phyloP scores from a whole-genome alignment of 2,888 invertebrate species.

The Cosmopolites sordidus region DNA sequence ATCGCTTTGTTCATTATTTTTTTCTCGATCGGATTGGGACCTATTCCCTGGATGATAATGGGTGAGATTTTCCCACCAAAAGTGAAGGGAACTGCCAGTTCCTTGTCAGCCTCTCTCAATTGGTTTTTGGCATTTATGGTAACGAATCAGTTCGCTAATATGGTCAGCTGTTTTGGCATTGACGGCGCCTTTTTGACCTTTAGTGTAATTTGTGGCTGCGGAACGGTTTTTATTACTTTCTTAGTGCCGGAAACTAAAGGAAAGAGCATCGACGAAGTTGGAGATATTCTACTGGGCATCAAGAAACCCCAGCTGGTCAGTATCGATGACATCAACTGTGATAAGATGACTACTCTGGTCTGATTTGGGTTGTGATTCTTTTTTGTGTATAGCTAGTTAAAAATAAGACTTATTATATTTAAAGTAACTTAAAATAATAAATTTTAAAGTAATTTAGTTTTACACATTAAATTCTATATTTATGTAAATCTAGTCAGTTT shows the following conservation, averaged over 20 bases:
- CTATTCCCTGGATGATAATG: slow-evolving; percentile 69
- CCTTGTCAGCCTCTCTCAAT: slow-evolving; percentile 63
- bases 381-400: too few species aligned
- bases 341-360: slow-evolving; percentile 4
- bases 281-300: slow-evolving; percentile 46
- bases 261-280: slow-evolving; percentile 55
- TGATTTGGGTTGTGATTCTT: slow-evolving; percentile 2
- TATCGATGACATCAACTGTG: slow-evolving; percentile 3
- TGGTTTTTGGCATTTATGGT: slow-evolving; percentile 66
- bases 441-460: too few species aligned
- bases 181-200: slow-evolving; percentile 67
- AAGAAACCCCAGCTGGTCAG: background rate
- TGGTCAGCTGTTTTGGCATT: slow-evolving; percentile 53
- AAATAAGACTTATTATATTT: too few species aligned
- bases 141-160: slow-evolving; percentile 59
- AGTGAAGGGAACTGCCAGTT: slow-evolving; percentile 61
- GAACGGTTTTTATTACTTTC: slow-evolving; percentile 59
- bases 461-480: too few species aligned
- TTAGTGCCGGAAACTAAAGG: slow-evolving; percentile 68
- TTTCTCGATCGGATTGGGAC: slow-evolving; percentile 65
- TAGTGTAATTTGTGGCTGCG: slow-evolving; percentile 56
- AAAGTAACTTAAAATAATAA: too few species aligned
- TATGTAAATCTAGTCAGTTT: too few species aligned
- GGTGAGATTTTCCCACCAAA: slow-evolving; percentile 64
- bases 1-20: slow-evolving; percentile 34